Evolutionary conservation across 2,888 invertebrate species (phyloP).

Genomic region (Spialia ferax): DNA sequence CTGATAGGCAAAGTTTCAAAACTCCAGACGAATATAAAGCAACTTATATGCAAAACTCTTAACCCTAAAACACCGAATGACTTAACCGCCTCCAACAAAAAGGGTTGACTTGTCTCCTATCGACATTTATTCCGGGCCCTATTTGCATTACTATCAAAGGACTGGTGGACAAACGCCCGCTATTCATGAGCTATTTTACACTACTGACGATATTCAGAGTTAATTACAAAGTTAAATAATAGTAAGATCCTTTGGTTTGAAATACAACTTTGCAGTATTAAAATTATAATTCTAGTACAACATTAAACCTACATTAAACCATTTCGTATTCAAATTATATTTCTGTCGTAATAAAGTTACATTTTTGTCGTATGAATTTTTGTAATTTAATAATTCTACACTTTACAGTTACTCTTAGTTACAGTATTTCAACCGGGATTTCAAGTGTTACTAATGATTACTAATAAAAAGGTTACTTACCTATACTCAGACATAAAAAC

Average conservation of each 20-base stretch:
- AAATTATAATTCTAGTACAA: too few relatives aligned
- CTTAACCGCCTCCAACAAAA: slow-evolving; percentile 42
- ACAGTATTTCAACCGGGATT: too few relatives aligned
- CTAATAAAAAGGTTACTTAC: too few relatives aligned
- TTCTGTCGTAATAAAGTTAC: too few relatives aligned
- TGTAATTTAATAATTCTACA: too few relatives aligned
- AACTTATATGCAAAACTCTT: slow-evolving; percentile 26
- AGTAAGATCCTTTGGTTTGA: neutral
- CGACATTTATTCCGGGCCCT: slow-evolving; percentile 82
- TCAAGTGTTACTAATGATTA: too few relatives aligned
- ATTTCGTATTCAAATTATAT: too few relatives aligned
- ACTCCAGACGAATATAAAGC: neutral
- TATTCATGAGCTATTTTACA: slow-evolving; percentile 35
- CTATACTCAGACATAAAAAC: too few relatives aligned
- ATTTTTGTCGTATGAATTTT: too few relatives aligned
- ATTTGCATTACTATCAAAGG: slow-evolving; percentile 76
- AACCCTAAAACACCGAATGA: slow-evolving; percentile 42
- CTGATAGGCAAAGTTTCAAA: too few relatives aligned
- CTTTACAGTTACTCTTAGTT: too few relatives aligned
- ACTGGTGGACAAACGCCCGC: slow-evolving; percentile 55
- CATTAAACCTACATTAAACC: too few relatives aligned
- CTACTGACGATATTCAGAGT: slow-evolving; percentile 25
- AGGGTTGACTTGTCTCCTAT: slow-evolving; percentile 62
- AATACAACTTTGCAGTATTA: neutral
- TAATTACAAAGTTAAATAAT: slow-evolving; percentile 22